Percentiles rank a stretch among this genome's conserved stretches.
These are phyloP conservation scores for Podilymbus podiceps DNA, from an alignment of 2,113 vertebrate genomes.

Conservation along the genomic window DNA sequence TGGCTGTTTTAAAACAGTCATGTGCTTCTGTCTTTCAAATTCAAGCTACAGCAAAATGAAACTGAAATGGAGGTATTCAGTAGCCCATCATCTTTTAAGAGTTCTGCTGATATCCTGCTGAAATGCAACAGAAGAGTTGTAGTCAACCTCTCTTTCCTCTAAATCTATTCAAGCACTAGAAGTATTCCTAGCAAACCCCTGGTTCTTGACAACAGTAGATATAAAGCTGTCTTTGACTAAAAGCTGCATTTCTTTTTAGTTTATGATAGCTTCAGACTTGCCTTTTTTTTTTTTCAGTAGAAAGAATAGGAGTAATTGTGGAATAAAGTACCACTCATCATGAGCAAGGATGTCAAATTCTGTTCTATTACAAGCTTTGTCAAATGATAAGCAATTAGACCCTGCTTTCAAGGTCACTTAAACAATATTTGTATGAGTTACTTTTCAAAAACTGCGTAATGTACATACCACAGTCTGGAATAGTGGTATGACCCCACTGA, in stretches of 20 bases:
- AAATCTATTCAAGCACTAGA: not conserved
- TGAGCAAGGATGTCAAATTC: not conserved
- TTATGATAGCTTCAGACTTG: not conserved
- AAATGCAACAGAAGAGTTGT: not conserved
- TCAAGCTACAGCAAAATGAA: not conserved
- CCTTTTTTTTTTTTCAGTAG: not conserved
- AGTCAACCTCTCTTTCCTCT: not conserved
- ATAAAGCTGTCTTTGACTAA: not conserved
- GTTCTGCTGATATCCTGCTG: not conserved
- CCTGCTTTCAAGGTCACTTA: not conserved
- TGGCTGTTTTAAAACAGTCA: not conserved
- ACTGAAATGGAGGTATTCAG: not conserved
- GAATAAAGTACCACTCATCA: not conserved
- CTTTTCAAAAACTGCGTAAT: not conserved
- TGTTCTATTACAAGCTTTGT: not conserved
- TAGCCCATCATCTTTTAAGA: not conserved
- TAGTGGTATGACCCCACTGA: not conserved
- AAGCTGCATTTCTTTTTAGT: not conserved
- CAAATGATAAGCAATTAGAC: slow-evolving; percentile 46
- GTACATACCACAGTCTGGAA: not conserved
- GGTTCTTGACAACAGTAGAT: not conserved
- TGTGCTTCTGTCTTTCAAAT: not conserved
- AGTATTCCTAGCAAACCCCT: not conserved
- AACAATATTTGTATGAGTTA: not conserved
- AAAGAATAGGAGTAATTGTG: slow-evolving; percentile 1